Evolutionary conservation across 2,888 invertebrate species (phyloP), one percentile per base, ranked within the genome.

Genomic region (Caenorhabditis sinica): DNA sequence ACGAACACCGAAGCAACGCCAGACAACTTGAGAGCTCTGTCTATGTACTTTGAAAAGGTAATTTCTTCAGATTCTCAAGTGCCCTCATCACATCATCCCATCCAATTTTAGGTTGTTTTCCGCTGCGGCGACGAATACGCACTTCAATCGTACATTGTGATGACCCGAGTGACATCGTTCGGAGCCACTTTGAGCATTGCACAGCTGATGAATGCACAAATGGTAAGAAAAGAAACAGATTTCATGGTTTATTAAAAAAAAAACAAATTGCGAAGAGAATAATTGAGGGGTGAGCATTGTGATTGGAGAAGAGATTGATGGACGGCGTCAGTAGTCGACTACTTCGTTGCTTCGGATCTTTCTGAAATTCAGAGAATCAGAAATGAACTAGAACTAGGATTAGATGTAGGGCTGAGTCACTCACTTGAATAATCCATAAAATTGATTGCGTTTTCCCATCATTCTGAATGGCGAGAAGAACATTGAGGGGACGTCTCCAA

Each of bases 391-490:
- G 13, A 40, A 2, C 13, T 40, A 11, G 40, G 2, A 11, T 40
- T 11, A 2, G 11, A 23, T 15, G 13, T n/a, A n/a, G n/a, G n/a
- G n/a, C n/a, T n/a, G n/a, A n/a, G n/a, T n/a, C n/a, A 66, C 82
- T 87, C 17, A 88, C 88, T 86, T 88, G 74, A 80, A 83, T 25
- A 88, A 80, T 30, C 86, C 88, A 72, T 88, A 88, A 68, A 88
- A 88, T 66, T 86, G 86, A 45, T 80, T 86, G 13, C 88, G 72
- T 66, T 88, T 88, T 56, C 88, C 88, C 72, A 88, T 86, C 66
- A 87, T 83, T 73, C 88, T 83, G 74, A 88, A 88, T 23, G 88
- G 88, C 4, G 86, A 86, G 77, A 88, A 88, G 76, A 88, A 88
- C 68, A 86, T 82, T n/a, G 80, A 81, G 17, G 69, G 82, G 23